A percentile compares a stretch with the other conserved stretches of the same genome.
These are phyloP conservation scores for Prostheceraeus crozeri DNA, from an alignment of 2,888 invertebrate genomes.

Conservation along the genomic window DNA sequence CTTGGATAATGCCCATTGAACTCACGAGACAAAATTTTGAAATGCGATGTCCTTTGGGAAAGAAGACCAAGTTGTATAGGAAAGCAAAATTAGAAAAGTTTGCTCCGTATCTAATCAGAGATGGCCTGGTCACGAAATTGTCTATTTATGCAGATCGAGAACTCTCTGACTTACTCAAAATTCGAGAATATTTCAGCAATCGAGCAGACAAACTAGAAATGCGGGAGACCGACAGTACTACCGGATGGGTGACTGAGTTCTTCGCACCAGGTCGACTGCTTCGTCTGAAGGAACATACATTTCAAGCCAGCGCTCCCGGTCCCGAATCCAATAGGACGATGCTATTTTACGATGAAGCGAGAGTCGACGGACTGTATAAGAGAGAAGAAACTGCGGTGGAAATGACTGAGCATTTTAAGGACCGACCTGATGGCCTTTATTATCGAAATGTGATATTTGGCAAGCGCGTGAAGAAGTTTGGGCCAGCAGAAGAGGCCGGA, in stretches of 20 bases:
- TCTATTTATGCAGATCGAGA: conserved; percentile 53
- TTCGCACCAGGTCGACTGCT: conserved; percentile 50
- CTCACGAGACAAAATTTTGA: conserved; percentile 53
- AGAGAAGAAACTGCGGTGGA: conserved; percentile 52
- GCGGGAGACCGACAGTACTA: conserved; percentile 49
- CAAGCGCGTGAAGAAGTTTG: conserved; percentile 53
- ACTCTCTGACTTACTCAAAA: conserved; percentile 46
- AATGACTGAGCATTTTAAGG: conserved; percentile 53
- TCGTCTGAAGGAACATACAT: conserved; percentile 55
- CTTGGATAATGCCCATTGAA: conserved; percentile 54
- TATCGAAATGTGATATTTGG: conserved; percentile 54
- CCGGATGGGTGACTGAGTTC: conserved; percentile 52
- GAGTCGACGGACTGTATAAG: conserved; percentile 66
- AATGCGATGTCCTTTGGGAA: conserved; percentile 66
- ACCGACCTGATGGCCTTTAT: conserved; percentile 53
- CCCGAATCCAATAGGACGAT: conserved; percentile 61
- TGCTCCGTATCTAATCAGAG: conserved; percentile 67
- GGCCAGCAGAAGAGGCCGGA: conserved; percentile 48
- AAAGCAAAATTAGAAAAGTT: conserved; percentile 69
- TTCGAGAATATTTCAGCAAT: conserved; percentile 52
- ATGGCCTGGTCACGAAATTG: conserved; percentile 64
- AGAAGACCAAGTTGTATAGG: conserved; percentile 64
- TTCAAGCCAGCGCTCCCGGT: conserved; percentile 49
- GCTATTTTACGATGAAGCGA: conserved; percentile 62
- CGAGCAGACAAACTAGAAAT: conserved; percentile 52